Evolutionary conservation across 2,888 invertebrate species (phyloP).

Genomic region (Laspeyria flexula): DNA sequence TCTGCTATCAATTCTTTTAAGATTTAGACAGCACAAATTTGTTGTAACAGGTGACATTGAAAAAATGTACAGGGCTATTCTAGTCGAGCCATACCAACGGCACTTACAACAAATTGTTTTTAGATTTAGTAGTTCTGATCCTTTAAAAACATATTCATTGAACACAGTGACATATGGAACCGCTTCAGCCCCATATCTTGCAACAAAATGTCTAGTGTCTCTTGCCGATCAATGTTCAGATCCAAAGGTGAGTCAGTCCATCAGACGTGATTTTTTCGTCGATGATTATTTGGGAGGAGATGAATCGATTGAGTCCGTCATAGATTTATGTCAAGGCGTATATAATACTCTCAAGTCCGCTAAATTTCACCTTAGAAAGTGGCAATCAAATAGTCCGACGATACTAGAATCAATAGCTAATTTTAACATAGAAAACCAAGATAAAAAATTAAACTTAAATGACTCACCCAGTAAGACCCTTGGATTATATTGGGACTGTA

Average conservation of each 20-base stretch:
- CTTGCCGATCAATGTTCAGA: background rate
- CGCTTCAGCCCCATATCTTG: background rate
- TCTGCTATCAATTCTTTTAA: background rate
- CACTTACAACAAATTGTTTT: background rate
- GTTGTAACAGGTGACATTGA: background rate
- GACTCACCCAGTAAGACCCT: constrained; percentile 11
- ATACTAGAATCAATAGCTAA: too few relatives aligned
- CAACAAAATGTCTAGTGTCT: background rate
- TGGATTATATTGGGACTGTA: constrained; percentile 37
- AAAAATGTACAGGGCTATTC: background rate
- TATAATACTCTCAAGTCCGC: too few relatives aligned
- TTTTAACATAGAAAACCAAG: too few relatives aligned
- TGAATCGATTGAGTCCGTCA: too few relatives aligned
- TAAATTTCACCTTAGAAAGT: too few relatives aligned
- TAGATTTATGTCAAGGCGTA: too few relatives aligned
- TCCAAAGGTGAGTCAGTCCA: too few relatives aligned
- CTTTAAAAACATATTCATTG: background rate
- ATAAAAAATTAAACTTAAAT: too few relatives aligned
- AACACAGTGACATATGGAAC: too few relatives aligned
- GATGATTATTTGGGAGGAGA: too few relatives aligned
- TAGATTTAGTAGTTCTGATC: background rate
- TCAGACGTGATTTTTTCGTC: background rate
- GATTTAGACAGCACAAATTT: background rate
- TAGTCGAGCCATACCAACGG: background rate
- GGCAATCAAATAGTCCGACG: too few relatives aligned